A percentile compares a stretch with the other conserved stretches of the same genome.
phyloP scores from a whole-genome alignment of 1,140 invertebrate species.

The Cydia splendana region DNA sequence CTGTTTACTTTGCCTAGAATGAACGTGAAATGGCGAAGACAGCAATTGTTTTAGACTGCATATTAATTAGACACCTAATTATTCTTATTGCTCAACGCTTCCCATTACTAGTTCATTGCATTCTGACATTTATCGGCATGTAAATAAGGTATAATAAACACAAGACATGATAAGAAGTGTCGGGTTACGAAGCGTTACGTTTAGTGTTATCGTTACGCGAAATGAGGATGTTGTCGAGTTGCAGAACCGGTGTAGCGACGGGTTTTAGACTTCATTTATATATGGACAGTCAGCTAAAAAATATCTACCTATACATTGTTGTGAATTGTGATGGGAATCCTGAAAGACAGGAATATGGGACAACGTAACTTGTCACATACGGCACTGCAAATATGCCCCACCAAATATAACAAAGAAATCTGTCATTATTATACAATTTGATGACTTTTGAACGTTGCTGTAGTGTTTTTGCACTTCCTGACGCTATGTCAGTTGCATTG shows the following conservation, averaged over 20 bases:
- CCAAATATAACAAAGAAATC: too few relatives aligned
- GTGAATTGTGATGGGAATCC: too few relatives aligned
- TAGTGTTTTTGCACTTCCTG: too few relatives aligned
- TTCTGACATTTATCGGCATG: background rate
- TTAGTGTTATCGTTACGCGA: constrained; percentile 28
- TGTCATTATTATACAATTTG: too few relatives aligned
- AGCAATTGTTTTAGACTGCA: background rate
- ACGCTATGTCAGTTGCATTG: too few relatives aligned
- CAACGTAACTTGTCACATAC: too few relatives aligned
- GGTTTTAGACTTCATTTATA: background rate
- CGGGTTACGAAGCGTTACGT: constrained; percentile 14
- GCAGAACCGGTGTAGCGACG: constrained; percentile 9
- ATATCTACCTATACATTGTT: too few relatives aligned
- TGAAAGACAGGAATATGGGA: too few relatives aligned
- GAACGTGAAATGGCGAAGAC: background rate
- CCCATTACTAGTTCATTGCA: background rate
- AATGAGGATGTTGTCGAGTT: constrained; percentile 2
- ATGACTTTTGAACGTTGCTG: too few relatives aligned
- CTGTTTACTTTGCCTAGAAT: too few relatives aligned
- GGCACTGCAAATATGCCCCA: too few relatives aligned
- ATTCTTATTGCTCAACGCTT: background rate
- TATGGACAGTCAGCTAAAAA: background rate
- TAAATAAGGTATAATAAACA: background rate
- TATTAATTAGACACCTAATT: background rate
- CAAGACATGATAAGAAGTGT: constrained; percentile 2